phyloP scores from a whole-genome alignment of 1,140 invertebrate species.

The Paraescarpia echinospica region DNA sequence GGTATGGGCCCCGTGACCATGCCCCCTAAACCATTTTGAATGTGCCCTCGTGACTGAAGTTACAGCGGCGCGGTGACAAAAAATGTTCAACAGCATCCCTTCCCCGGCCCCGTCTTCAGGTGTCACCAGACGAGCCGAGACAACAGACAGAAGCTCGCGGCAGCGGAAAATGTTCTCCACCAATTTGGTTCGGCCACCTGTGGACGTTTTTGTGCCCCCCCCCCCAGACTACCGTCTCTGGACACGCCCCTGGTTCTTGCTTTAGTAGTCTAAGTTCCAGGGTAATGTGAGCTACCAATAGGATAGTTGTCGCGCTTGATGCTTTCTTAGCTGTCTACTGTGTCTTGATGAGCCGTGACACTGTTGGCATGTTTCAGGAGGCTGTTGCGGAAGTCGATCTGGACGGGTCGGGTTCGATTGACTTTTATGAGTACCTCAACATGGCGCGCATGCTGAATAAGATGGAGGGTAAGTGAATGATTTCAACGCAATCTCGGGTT shows the following conservation, averaged over 20 bases:
- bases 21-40: no score
- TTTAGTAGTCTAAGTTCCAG: neutral
- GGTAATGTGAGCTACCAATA: neutral
- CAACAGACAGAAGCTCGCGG: no score
- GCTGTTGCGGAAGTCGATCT: slow-evolving; percentile 36
- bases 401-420: slow-evolving; percentile 36
- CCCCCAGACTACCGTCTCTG: no score
- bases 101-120: no score
- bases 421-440: slow-evolving; percentile 44
- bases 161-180: no score
- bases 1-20: no score
- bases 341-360: neutral
- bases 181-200: no score
- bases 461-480: slow-evolving; percentile 32
- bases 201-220: no score
- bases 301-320: neutral
- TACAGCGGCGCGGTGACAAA: no score
- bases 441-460: slow-evolving; percentile 36
- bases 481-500: neutral
- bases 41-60: no score
- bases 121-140: no score
- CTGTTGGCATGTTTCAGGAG: neutral
- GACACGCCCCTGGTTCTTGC: neutral
- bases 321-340: neutral
- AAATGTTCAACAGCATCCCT: no score